phyloP scores from a whole-genome alignment of 2,888 invertebrate genomes.

The Oscheius sp. region DNA sequence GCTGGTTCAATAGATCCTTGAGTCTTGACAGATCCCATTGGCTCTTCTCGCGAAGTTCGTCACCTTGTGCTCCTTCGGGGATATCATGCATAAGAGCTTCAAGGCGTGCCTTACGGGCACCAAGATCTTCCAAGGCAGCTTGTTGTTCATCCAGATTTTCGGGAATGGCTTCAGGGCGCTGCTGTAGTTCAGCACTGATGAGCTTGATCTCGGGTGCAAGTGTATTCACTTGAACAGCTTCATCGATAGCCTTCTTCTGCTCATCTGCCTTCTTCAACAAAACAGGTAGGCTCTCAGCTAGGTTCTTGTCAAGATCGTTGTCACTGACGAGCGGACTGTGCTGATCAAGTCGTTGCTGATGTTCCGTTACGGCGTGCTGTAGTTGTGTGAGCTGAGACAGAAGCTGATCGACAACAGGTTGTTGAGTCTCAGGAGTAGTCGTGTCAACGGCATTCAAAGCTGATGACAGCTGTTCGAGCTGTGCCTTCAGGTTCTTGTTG shows the following conservation, averaged over 20 bases:
- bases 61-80: slow-evolving; percentile 41
- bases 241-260: slow-evolving; percentile 40
- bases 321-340: too few relatives aligned
- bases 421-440: not conserved
- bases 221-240: slow-evolving; percentile 40
- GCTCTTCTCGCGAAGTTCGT: slow-evolving; percentile 50
- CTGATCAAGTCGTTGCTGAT: not conserved
- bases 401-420: not conserved
- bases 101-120: slow-evolving; percentile 44
- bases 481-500: slow-evolving; percentile 9
- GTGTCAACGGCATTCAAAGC: not conserved
- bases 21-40: slow-evolving; percentile 53
- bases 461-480: not conserved
- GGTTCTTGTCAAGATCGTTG: slow-evolving; percentile 9
- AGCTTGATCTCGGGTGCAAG: slow-evolving; percentile 47
- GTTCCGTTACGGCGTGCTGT: not conserved
- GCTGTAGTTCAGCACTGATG: slow-evolving; percentile 43
- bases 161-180: slow-evolving; percentile 38
- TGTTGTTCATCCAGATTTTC: slow-evolving; percentile 45
- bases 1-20: slow-evolving; percentile 49
- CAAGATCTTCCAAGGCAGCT: slow-evolving; percentile 46
- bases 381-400: not conserved
- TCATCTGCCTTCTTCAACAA: slow-evolving; percentile 32
- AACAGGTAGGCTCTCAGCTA: slow-evolving; percentile 29
- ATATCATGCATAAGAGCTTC: slow-evolving; percentile 44